Evolutionary conservation across 2,113 vertebrate species (phyloP), one percentile per base, ranked within the genome.

Genomic region (Lichenostomus cassidix): DNA sequence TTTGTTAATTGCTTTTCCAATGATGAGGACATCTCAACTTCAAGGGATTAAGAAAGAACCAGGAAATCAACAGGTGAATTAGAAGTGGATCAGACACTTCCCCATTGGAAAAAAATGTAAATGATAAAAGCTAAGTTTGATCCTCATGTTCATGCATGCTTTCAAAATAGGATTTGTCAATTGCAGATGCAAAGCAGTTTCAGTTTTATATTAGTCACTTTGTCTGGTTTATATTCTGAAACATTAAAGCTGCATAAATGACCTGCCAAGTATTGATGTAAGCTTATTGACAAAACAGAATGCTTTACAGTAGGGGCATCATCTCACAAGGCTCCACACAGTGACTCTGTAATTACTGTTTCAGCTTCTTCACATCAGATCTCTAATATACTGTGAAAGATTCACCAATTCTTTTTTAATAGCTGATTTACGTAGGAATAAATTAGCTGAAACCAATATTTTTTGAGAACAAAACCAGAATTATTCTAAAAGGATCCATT

Each of bases 101-200:
- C 83, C 79, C 83, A 60, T 13, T 92, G 93, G 95, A 89, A 96
- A 92, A 91, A 95, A 95, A 94, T 64, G 84, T 94, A 96, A 96
- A 97, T 96, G 78, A 95, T 97, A 97, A 96, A 97, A 97, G 95
- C 91, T 87, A 86, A 85, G 78, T 97, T 96, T 97, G 95, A 97
- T 95, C 96, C 96, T 96, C 88, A 83, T 88, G 91, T 94, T 96
- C 96, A 95, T 94, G 92, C 83, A 95, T 92, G 92, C 89, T 97
- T 97, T 97, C 97, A 95, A 97, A 97, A 96, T 76, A 94, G 95
- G 94, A 97, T 98, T 98, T 97, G 97, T 97, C 97, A 96, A 95
- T 92, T 94, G 82, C 71, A 93, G 84, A 97, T 97, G 94, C 95
- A 97, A 98, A 98, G 94, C 75, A 93, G 90, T 52, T 96, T 90